Evolutionary conservation across 2,888 invertebrate genomes (phyloP).

Genomic region (Drosophila siamana): DNA sequence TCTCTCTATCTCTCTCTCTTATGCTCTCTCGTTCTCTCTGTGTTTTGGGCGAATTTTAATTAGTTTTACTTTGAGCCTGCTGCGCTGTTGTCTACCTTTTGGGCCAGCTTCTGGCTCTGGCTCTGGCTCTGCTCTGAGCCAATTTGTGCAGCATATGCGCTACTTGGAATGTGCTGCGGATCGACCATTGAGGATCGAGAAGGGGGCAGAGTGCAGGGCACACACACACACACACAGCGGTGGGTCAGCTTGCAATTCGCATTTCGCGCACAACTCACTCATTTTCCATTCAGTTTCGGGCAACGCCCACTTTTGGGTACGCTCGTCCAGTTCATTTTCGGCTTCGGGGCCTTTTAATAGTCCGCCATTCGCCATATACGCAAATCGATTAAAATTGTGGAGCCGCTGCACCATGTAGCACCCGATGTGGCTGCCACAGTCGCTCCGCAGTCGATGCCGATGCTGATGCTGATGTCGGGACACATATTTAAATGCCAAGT

Average conservation of each 20-base stretch:
- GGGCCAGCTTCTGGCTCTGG: constrained; percentile 34
- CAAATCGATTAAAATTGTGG: constrained; percentile 85
- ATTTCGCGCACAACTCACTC: constrained; percentile 75
- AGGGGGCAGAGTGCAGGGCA: not conserved
- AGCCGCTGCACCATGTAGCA: constrained; percentile 45
- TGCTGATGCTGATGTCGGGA: constrained; percentile 39
- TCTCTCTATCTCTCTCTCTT: not conserved
- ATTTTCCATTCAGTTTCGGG: constrained; percentile 84
- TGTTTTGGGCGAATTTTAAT: constrained; percentile 84
- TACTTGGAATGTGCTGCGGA: constrained; percentile 72
- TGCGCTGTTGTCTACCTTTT: constrained; percentile 31
- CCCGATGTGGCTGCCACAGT: constrained; percentile 22
- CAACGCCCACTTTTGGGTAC: constrained; percentile 83
- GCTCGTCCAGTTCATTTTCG: constrained; percentile 76
- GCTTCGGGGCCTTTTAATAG: constrained; percentile 76
- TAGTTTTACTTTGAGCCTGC: constrained; percentile 82
- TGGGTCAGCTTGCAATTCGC: constrained; percentile 49
- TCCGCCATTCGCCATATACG: constrained; percentile 80
- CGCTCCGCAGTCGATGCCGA: not conserved
- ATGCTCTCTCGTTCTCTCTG: constrained; percentile 24
- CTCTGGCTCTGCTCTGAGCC: constrained; percentile 19
- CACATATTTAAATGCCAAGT: constrained; percentile 83
- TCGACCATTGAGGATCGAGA: constrained; percentile 22
- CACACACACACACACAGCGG: too few species aligned
- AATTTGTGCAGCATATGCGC: constrained; percentile 76